Evolutionary conservation across 2,888 invertebrate species (phyloP).

Genomic region (Drosophila testacea): DNA sequence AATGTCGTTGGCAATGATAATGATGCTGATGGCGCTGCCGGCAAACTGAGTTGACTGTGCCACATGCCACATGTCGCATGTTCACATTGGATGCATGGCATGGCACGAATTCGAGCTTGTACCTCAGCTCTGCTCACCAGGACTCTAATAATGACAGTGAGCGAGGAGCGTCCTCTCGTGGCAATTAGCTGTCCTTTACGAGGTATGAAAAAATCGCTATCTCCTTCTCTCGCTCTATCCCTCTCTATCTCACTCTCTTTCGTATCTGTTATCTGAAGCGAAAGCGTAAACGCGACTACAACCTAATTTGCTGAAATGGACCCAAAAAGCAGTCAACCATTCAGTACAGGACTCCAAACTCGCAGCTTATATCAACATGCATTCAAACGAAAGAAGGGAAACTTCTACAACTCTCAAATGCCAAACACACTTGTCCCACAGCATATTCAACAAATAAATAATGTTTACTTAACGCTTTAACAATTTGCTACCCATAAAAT

Average conservation of each 20-base stretch:
- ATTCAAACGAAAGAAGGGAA: background rate
- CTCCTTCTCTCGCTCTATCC: background rate
- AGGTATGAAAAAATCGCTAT: slow-evolving; percentile 13
- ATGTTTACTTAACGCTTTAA: slow-evolving; percentile 56
- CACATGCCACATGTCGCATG: slow-evolving; percentile 17
- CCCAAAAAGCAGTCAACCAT: slow-evolving; percentile 30
- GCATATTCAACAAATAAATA: slow-evolving; percentile 53
- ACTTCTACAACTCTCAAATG: background rate
- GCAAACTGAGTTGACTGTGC: slow-evolving; percentile 27
- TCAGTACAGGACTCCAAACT: slow-evolving; percentile 9
- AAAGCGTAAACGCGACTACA: slow-evolving; percentile 38
- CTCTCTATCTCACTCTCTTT: background rate
- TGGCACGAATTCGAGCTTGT: slow-evolving; percentile 23
- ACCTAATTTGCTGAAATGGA: slow-evolving; percentile 40
- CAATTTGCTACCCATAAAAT: slow-evolving; percentile 49
- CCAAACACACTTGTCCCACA: slow-evolving; percentile 14
- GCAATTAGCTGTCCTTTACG: slow-evolving; percentile 38
- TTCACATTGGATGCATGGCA: slow-evolving; percentile 4
- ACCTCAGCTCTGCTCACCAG: slow-evolving; percentile 4
- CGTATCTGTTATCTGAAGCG: slow-evolving; percentile 9
- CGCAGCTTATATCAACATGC: slow-evolving; percentile 11
- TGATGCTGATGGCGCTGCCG: slow-evolving; percentile 44
- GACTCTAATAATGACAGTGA: slow-evolving; percentile 29
- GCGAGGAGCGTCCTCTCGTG: slow-evolving; percentile 12
- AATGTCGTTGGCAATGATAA: slow-evolving; percentile 59